These are phyloP conservation scores for Antennarius maculatus DNA, from an alignment of 2,797 vertebrate species.

Conservation along the genomic window DNA sequence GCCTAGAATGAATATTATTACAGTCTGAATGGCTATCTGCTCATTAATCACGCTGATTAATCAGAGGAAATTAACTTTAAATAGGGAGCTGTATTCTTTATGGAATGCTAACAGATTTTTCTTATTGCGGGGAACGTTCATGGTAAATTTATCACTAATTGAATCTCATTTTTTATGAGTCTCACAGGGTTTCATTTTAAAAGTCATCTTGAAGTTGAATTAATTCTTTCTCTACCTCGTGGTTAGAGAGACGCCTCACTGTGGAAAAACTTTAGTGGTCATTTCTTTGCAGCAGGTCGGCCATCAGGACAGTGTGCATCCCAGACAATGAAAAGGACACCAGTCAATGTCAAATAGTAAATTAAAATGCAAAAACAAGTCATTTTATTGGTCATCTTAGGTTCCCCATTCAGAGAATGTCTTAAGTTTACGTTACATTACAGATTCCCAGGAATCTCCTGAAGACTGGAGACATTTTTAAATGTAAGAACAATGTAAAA, in stretches of 20 bases:
- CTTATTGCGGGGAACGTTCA: slow-evolving; percentile 34
- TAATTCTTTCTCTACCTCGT: not conserved
- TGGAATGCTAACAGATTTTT: slow-evolving; percentile 35
- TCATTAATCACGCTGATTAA: slow-evolving; percentile 67
- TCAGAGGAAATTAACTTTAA: slow-evolving; percentile 53
- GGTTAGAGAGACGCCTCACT: not conserved
- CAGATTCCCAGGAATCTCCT: too few relatives aligned
- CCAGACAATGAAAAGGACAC: not conserved
- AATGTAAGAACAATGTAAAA: too few relatives aligned
- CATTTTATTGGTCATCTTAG: too few relatives aligned
- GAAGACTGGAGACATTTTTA: too few relatives aligned
- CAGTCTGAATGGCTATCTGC: slow-evolving; percentile 45
- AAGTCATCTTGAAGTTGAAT: slow-evolving; percentile 25
- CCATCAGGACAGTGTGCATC: not conserved
- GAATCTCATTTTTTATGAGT: slow-evolving; percentile 20
- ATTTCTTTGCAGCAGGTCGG: not conserved
- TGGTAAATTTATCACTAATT: slow-evolving; percentile 29
- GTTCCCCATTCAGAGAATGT: too few relatives aligned
- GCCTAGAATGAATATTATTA: slow-evolving; percentile 55
- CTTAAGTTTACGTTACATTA: too few relatives aligned
- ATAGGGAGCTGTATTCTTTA: slow-evolving; percentile 36
- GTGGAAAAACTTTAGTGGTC: not conserved
- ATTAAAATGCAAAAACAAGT: too few relatives aligned
- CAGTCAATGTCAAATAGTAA: not conserved
- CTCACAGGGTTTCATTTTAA: slow-evolving; percentile 28